A percentile compares a stretch with the other conserved stretches of the same genome.
phyloP scores from a whole-genome alignment of 2,888 invertebrate genomes.

The Tridacna gigas region DNA sequence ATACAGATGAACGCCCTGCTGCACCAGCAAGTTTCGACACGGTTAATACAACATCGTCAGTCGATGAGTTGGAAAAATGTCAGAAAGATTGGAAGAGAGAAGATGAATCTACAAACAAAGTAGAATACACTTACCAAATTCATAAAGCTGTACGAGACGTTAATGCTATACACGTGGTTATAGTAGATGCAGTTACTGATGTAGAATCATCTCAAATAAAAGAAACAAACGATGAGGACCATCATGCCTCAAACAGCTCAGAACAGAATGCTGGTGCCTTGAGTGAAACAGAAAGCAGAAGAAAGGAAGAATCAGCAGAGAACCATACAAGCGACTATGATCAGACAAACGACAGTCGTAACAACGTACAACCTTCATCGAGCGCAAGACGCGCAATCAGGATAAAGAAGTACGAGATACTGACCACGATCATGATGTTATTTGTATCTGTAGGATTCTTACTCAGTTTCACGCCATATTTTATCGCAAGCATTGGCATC shows the following conservation, averaged over 20 bases:
- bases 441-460: slow-evolving; percentile 5
- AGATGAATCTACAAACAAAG: too few species aligned
- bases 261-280: too few species aligned
- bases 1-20: too few species aligned
- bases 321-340: background rate
- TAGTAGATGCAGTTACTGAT: background rate
- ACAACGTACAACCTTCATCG: background rate
- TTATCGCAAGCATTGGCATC: background rate
- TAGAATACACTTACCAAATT: too few species aligned
- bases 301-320: background rate
- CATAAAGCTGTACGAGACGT: background rate
- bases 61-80: too few species aligned
- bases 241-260: background rate
- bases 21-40: too few species aligned
- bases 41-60: too few species aligned
- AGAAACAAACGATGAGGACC: background rate
- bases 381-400: background rate
- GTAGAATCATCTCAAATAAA: background rate
- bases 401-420: background rate
- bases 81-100: too few species aligned
- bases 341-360: background rate
- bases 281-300: too few species aligned
- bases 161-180: background rate
- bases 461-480: slow-evolving; percentile 12
- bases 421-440: slow-evolving; percentile 9